Base-by-base conservation (phyloP, 2,888 invertebrate genomes). In the Micropterix aruncella region DNA sequence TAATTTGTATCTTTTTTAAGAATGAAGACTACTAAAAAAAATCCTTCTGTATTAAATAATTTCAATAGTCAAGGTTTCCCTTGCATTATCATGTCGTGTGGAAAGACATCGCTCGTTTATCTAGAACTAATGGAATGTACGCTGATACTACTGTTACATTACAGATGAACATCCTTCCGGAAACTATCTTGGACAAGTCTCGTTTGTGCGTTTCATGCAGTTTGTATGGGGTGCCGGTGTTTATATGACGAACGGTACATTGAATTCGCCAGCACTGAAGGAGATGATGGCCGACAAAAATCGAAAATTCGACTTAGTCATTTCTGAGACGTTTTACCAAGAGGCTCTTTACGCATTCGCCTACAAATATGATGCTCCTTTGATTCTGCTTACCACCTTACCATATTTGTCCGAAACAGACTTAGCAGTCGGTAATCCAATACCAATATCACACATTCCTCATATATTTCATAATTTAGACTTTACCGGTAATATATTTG, bases 371-470 rank as follows among this genome's bases (percentile, higher is more conserved):
- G 56, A 63, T 17, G 57, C 64, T 4, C 68, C 70, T 1, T 52
- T 66, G 9, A 57, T 71, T 1, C 56, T 65, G 4, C 56, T 61
- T 19, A 40, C 42, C 16, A 27, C 48, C 16, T 45, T 49, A 44
- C 38, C 41, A 45, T 9, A 19, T 37, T 37, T 48, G 2, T 48
- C 48, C 40, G 47, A 62, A 56, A 64, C 70, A 51, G 69, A 68
- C 42, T 60, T 62, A 40, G 60, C 64, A 48, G 61, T 69, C 56
- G 73, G 69, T 1, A 57, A 66, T 41, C 64, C 73, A 2, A 57
- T 61, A 1, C 66, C 70, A 1, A 63, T 65, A 54, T 66, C 74
- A 0, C 63, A 64, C 53, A 60, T 70, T 7, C 70, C 74, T 0
- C 65, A 70, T 44, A 57, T 61, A 4, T 62, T 63, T 46, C 52